phyloP scores from a whole-genome alignment of 2,113 vertebrate species.

The Polypterus bichir region DNA sequence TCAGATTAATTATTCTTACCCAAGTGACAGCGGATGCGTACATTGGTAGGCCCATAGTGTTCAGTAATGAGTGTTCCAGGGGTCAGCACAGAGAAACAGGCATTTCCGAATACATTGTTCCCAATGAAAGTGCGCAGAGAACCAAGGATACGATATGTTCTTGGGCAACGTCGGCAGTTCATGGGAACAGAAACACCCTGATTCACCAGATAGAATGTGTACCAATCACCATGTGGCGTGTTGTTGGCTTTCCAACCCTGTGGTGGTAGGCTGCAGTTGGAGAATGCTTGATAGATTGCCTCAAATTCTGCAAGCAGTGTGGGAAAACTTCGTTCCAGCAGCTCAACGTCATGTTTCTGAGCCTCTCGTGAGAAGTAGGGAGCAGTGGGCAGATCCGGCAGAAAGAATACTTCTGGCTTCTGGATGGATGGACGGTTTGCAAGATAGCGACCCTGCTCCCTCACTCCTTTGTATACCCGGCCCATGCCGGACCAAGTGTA shows the following conservation, averaged over 20 bases:
- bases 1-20: slow-evolving; percentile 35
- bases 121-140: slow-evolving; percentile 92
- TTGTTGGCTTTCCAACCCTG: slow-evolving; percentile 86
- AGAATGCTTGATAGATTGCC: slow-evolving; percentile 74
- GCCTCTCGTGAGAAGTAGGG: slow-evolving; percentile 91
- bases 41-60: slow-evolving; percentile 92
- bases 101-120: slow-evolving; percentile 95
- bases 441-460: slow-evolving; percentile 80
- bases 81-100: slow-evolving; percentile 86
- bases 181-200: slow-evolving; percentile 81
- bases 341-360: slow-evolving; percentile 89
- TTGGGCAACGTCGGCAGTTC: slow-evolving; percentile 86
- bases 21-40: slow-evolving; percentile 88
- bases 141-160: slow-evolving; percentile 84
- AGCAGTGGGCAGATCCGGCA: slow-evolving; percentile 76
- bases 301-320: slow-evolving; percentile 86
- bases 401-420: slow-evolving; percentile 89
- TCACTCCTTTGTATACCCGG: slow-evolving; percentile 88
- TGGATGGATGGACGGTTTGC: slow-evolving; percentile 79
- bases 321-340: slow-evolving; percentile 86
- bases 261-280: slow-evolving; percentile 71
- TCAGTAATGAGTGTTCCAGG: slow-evolving; percentile 80
- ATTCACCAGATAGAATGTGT: slow-evolving; percentile 91
- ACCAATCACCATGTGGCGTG: slow-evolving; percentile 84
- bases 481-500: slow-evolving; percentile 98